phyloP scores from a whole-genome alignment of 2,113 vertebrate species.

The Sisor rabdophorus region DNA sequence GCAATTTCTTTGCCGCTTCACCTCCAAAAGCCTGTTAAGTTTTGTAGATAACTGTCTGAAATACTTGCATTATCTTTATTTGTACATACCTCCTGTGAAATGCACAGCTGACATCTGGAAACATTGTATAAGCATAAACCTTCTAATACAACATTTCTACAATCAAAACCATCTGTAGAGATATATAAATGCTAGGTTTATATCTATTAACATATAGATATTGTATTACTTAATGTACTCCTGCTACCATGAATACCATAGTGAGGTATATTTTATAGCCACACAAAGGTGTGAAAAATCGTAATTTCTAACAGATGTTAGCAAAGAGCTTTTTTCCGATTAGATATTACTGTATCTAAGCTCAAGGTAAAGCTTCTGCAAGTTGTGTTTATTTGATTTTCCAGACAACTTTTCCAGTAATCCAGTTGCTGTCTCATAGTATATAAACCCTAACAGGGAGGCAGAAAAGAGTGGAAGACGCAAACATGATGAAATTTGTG shows the following conservation, averaged over 20 bases:
- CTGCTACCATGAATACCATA: neutral
- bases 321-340: neutral
- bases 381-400: slow-evolving; percentile 36
- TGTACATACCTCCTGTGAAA: slow-evolving; percentile 27
- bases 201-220: neutral
- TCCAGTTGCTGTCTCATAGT: slow-evolving; percentile 37
- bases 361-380: slow-evolving; percentile 20
- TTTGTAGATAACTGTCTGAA: slow-evolving; percentile 64
- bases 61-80: slow-evolving; percentile 55
- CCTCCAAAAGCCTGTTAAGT: slow-evolving; percentile 38
- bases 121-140: neutral
- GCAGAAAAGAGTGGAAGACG: slow-evolving; percentile 20
- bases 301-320: neutral
- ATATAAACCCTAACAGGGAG: slow-evolving; percentile 52
- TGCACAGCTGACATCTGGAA: slow-evolving; percentile 34
- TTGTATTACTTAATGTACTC: neutral
- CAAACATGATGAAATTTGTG: slow-evolving; percentile 66
- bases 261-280: neutral
- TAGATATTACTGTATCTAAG: slow-evolving; percentile 1
- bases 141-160: neutral
- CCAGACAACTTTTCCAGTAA: neutral
- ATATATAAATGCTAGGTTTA: neutral
- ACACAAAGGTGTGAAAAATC: neutral
- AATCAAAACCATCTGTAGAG: neutral
- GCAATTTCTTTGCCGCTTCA: neutral